A percentile compares a stretch with the other conserved stretches of the same genome.
These are phyloP conservation scores for Holotrichia oblita DNA, from an alignment of 1,140 invertebrate species.

Conservation along the genomic window DNA sequence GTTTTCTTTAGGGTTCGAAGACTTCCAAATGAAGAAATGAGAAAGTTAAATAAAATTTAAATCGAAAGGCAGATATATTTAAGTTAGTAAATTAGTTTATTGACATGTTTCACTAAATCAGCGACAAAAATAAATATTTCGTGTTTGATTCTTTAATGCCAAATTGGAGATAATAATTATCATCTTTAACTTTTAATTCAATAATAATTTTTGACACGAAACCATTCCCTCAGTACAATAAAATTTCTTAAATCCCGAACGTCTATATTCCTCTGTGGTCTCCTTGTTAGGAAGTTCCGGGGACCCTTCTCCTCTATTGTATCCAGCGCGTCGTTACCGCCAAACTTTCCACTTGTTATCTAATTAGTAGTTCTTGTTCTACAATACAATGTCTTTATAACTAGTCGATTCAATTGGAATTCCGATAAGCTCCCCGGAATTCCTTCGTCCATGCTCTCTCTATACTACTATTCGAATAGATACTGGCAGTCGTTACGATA, in stretches of 20 bases:
- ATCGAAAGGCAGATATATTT: too few species aligned
- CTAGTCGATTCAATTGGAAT: slow-evolving; percentile 56
- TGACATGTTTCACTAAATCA: too few species aligned
- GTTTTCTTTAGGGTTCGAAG: too few species aligned
- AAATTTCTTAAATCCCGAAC: slow-evolving; percentile 11
- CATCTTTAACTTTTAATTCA: too few species aligned
- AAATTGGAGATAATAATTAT: too few species aligned
- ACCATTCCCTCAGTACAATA: background rate
- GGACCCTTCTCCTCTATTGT: slow-evolving; percentile 32
- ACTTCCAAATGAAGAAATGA: too few species aligned
- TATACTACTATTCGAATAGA: slow-evolving; percentile 16
- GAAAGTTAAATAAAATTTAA: too few species aligned
- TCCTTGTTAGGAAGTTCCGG: slow-evolving; percentile 32
- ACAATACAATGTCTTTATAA: slow-evolving; percentile 54
- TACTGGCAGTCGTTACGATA: slow-evolving; percentile 11
- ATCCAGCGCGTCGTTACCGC: slow-evolving; percentile 29
- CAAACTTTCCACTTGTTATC: slow-evolving; percentile 55
- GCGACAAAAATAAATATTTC: too few species aligned
- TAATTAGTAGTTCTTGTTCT: slow-evolving; percentile 55
- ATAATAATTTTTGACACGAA: background rate
- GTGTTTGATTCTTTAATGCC: too few species aligned
- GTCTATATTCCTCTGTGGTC: background rate
- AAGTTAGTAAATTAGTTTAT: too few species aligned
- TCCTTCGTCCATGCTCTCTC: slow-evolving; percentile 43
- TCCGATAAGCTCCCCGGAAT: slow-evolving; percentile 54